These are phyloP conservation scores for Diachasmimorpha longicaudata DNA, from an alignment of 1,140 invertebrate species.

Conservation along the genomic window DNA sequence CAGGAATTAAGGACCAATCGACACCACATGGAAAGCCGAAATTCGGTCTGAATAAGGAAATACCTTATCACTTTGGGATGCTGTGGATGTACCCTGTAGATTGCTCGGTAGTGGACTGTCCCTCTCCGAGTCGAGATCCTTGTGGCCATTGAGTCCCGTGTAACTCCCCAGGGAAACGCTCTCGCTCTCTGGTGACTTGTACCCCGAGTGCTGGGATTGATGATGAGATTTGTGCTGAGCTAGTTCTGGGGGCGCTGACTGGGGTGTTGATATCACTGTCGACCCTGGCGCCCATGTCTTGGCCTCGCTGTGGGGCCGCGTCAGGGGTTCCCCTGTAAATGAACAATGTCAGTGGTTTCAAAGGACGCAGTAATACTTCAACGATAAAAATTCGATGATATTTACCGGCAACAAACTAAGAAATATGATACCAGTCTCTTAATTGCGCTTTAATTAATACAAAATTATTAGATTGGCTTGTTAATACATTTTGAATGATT, in stretches of 20 bases:
- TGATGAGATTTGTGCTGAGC: slow-evolving; percentile 61
- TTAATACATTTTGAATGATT: slow-evolving; percentile 9
- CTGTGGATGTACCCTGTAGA: slow-evolving; percentile 32
- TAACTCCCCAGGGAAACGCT: slow-evolving; percentile 59
- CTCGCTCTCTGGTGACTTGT: slow-evolving; percentile 62
- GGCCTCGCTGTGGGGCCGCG: slow-evolving; percentile 73
- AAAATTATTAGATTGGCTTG: background rate
- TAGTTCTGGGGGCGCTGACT: slow-evolving; percentile 71
- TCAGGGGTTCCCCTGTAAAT: slow-evolving; percentile 53
- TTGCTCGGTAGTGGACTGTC: slow-evolving; percentile 52
- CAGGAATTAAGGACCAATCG: too few species aligned
- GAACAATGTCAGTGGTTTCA: slow-evolving; percentile 6
- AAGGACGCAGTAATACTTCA: slow-evolving; percentile 7
- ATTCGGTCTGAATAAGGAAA: background rate
- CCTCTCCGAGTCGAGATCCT: slow-evolving; percentile 56
- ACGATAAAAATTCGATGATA: background rate
- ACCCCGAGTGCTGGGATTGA: slow-evolving; percentile 57
- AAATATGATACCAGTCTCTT: slow-evolving; percentile 2
- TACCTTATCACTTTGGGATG: slow-evolving; percentile 46
- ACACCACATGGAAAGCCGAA: too few species aligned
- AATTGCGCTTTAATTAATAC: background rate
- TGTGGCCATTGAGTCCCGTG: slow-evolving; percentile 58
- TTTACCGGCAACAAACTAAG: slow-evolving; percentile 6
- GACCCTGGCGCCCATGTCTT: slow-evolving; percentile 72
- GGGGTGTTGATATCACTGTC: slow-evolving; percentile 66